These are phyloP conservation scores for Eucera pruinosa DNA, from an alignment of 2,888 invertebrate genomes.

Conservation along the genomic window DNA sequence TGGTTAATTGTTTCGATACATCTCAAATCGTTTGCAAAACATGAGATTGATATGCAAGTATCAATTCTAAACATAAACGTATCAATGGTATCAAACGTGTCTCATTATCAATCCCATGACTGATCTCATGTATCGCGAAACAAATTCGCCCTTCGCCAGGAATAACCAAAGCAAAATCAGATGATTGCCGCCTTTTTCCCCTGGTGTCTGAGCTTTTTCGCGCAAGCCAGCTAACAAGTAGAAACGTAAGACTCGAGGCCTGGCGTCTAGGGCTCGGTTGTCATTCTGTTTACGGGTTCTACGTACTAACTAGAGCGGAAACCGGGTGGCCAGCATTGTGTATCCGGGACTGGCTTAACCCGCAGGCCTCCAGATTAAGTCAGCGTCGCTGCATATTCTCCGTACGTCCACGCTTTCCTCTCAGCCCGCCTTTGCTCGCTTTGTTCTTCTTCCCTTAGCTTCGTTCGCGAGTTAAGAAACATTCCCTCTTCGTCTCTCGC, in stretches of 20 bases:
- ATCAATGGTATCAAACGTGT: too few relatives aligned
- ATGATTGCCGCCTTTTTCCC: not conserved
- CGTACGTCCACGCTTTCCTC: conserved; percentile 29
- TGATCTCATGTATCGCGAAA: too few relatives aligned
- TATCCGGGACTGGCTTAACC: conserved; percentile 65
- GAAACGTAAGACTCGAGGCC: conserved; percentile 37
- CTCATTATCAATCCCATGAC: too few relatives aligned
- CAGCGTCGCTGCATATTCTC: conserved; percentile 60
- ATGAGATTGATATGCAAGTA: too few relatives aligned
- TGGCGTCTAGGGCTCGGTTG: conserved; percentile 62
- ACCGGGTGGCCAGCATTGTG: conserved; percentile 78
- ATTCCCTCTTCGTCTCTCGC: conserved; percentile 4
- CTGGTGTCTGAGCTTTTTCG: conserved; percentile 18
- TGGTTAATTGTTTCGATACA: too few relatives aligned
- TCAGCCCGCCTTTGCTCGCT: not conserved
- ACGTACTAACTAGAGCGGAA: conserved; percentile 78
- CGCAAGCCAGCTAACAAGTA: conserved; percentile 46
- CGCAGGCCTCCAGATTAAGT: conserved; percentile 70
- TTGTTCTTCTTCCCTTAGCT: conserved; percentile 5
- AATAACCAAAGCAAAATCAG: not conserved
- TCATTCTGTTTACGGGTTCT: conserved; percentile 74
- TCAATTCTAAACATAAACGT: too few relatives aligned
- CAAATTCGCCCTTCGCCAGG: not conserved
- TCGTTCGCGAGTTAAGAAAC: conserved; percentile 34
- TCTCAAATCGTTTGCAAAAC: too few relatives aligned